A percentile compares a stretch with the other conserved stretches of the same genome.
phyloP scores from a whole-genome alignment of 2,113 vertebrate species.

The Pollachius pollachius region DNA sequence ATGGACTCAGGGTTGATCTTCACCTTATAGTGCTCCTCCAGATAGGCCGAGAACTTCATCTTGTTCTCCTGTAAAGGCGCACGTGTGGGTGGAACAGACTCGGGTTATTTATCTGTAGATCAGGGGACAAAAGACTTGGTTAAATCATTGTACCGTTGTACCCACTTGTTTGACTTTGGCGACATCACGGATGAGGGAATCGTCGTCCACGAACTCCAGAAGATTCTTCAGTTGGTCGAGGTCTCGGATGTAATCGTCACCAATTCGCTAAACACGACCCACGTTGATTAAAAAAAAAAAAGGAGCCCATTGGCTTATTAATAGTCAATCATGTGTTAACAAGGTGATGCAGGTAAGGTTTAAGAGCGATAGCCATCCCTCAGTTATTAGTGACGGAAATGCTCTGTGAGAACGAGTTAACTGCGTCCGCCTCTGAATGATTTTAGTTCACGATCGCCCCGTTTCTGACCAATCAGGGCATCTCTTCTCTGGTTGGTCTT shows the following conservation, averaged over 20 bases:
- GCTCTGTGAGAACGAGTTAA: too few relatives aligned
- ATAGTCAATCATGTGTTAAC: not conserved
- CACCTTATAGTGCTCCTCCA: conserved; percentile 86
- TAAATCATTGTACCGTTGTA: too few relatives aligned
- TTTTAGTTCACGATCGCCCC: too few relatives aligned
- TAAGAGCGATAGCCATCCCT: too few relatives aligned
- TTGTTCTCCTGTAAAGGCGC: conserved; percentile 83
- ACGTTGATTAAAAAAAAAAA: not conserved
- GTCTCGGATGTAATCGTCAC: conserved; percentile 85
- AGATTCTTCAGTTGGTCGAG: conserved; percentile 83
- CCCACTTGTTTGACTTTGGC: conserved; percentile 89
- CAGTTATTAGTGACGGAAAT: too few relatives aligned
- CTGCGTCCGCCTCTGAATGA: too few relatives aligned
- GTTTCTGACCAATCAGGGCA: too few relatives aligned
- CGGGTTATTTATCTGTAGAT: too few relatives aligned
- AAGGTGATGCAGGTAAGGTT: not conserved
- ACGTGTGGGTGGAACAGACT: not conserved
- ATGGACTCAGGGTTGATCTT: conserved; percentile 89
- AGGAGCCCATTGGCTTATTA: too few relatives aligned
- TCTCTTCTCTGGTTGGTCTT: too few relatives aligned
- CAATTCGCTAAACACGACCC: conserved; percentile 77
- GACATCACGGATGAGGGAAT: conserved; percentile 82
- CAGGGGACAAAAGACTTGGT: too few relatives aligned
- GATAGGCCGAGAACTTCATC: conserved; percentile 81
- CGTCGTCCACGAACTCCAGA: conserved; percentile 79